These are phyloP conservation scores for Yponomeuta malinellus DNA, from an alignment of 2,888 invertebrate species.

Conservation along the genomic window DNA sequence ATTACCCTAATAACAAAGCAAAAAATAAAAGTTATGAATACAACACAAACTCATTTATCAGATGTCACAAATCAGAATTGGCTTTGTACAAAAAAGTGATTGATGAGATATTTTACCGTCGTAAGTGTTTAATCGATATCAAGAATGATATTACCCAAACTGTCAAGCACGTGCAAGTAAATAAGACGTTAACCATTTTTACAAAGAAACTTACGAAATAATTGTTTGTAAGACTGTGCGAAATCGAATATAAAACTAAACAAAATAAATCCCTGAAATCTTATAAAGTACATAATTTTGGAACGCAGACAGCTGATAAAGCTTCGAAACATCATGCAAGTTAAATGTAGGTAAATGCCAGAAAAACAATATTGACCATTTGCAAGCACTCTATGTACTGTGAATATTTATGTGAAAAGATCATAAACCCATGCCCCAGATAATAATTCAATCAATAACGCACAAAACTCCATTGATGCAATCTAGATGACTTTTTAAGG, in stretches of 20 bases:
- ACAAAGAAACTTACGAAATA: background rate
- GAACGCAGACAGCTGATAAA: conserved; percentile 22
- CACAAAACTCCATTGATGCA: too few species aligned
- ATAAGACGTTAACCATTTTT: background rate
- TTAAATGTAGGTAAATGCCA: conserved; percentile 26
- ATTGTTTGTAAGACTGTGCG: background rate
- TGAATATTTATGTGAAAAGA: conserved; percentile 34
- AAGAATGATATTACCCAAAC: background rate
- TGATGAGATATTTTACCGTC: background rate
- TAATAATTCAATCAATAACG: too few species aligned
- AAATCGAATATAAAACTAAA: background rate
- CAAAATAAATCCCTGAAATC: background rate
- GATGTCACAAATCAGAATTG: conserved; percentile 1
- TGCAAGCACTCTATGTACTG: conserved; percentile 53
- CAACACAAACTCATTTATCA: background rate
- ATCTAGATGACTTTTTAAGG: too few species aligned
- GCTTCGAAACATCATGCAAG: conserved; percentile 36
- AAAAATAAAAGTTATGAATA: background rate
- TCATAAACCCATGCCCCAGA: conserved; percentile 16
- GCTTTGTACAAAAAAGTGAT: background rate
- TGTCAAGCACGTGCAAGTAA: conserved; percentile 21
- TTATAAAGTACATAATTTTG: conserved; percentile 27
- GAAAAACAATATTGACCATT: background rate
- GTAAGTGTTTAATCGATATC: background rate
- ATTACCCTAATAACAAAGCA: background rate